Percentiles rank a stretch among this genome's conserved stretches.
These are phyloP conservation scores for Sminthurides aquaticus DNA, from an alignment of 2,888 invertebrate genomes.

Conservation along the genomic window DNA sequence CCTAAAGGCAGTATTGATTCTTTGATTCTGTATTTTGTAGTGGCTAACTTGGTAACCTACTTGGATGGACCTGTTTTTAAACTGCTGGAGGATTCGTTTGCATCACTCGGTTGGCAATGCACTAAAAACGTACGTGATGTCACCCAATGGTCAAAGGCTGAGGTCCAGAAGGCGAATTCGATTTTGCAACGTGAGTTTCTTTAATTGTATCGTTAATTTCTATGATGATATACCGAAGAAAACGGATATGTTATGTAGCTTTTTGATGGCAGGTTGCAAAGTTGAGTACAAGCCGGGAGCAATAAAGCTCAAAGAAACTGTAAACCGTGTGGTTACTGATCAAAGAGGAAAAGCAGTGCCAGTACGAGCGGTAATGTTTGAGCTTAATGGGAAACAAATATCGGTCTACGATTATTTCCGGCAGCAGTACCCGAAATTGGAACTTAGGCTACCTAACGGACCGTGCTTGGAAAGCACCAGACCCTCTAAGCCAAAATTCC, in stretches of 20 bases:
- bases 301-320: no score
- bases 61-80: conserved; percentile 9
- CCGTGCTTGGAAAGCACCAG: conserved; percentile 19
- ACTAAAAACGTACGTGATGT: not conserved
- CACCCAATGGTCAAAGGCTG: not conserved
- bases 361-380: no score
- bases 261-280: no score
- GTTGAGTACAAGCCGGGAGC: no score
- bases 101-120: not conserved
- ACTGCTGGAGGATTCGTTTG: conserved; percentile 6
- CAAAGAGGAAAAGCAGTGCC: no score
- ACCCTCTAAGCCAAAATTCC: conserved; percentile 14
- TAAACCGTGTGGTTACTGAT: no score
- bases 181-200: no score
- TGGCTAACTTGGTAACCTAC: conserved; percentile 14
- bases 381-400: conserved; percentile 5
- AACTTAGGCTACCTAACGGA: conserved; percentile 9
- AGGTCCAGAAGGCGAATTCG: conserved; percentile 3
- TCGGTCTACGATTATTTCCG: conserved; percentile 17
- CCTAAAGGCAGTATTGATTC: no score
- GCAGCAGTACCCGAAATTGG: not conserved
- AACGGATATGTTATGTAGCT: no score
- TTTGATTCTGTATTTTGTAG: not conserved
- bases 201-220: no score
- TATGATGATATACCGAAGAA: no score